Percentiles rank a stretch among this genome's conserved stretches.
phyloP scores from a whole-genome alignment of 2,888 invertebrate species.

The Nezara viridula region DNA sequence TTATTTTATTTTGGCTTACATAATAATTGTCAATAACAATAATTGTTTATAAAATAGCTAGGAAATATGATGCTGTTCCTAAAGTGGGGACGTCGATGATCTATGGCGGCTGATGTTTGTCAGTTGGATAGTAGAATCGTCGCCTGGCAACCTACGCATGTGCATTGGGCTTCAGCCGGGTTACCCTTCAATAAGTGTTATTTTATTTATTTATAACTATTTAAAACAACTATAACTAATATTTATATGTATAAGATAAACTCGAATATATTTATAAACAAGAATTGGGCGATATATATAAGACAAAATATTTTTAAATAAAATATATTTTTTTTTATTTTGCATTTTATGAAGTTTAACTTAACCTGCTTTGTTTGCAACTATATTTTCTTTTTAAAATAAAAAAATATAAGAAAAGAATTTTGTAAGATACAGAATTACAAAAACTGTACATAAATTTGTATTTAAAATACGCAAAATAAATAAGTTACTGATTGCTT shows the following conservation, averaged over 20 bases:
- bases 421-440: too few species aligned
- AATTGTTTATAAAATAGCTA: background rate
- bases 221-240: background rate
- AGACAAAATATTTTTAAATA: too few species aligned
- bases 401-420: too few species aligned
- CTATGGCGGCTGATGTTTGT: slow-evolving; percentile 28
- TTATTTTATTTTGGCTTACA: background rate
- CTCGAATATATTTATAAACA: too few species aligned
- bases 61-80: background rate
- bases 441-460: too few species aligned
- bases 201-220: background rate
- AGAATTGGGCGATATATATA: too few species aligned
- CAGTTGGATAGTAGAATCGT: slow-evolving; percentile 8
- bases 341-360: too few species aligned
- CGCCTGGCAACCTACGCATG: slow-evolving; percentile 35
- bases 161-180: background rate
- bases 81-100: background rate
- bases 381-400: too few species aligned
- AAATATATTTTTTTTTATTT: too few species aligned
- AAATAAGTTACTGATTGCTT: too few species aligned
- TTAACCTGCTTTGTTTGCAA: too few species aligned
- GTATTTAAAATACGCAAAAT: too few species aligned
- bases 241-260: background rate
- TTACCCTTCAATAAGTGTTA: background rate
- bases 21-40: background rate